These are phyloP conservation scores for Choristoneura fumiferana DNA, from an alignment of 1,140 invertebrate genomes.

Conservation along the genomic window DNA sequence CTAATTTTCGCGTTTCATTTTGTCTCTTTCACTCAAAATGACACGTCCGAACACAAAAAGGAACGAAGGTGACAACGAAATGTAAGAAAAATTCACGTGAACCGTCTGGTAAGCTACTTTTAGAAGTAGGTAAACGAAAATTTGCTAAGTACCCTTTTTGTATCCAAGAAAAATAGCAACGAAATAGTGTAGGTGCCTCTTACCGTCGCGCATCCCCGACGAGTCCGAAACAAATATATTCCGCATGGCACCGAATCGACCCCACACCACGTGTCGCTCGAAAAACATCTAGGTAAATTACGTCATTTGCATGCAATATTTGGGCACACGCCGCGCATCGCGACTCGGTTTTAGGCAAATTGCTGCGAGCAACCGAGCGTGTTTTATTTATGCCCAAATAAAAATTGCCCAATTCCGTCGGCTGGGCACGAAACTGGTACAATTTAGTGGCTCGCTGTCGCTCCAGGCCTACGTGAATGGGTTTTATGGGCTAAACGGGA, in stretches of 20 bases:
- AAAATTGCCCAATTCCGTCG: slow-evolving; percentile 57
- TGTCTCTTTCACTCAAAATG: too few species aligned
- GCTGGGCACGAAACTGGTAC: slow-evolving; percentile 37
- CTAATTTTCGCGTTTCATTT: too few species aligned
- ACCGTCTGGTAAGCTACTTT: too few species aligned
- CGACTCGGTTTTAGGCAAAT: slow-evolving; percentile 66
- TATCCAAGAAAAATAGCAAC: too few species aligned
- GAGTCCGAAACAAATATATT: slow-evolving; percentile 14
- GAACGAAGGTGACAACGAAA: too few species aligned
- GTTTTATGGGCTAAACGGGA: slow-evolving; percentile 40
- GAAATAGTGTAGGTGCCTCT: too few species aligned
- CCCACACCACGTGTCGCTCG: slow-evolving; percentile 2
- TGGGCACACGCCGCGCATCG: slow-evolving; percentile 22
- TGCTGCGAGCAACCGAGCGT: slow-evolving; percentile 43
- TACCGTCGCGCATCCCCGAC: not conserved
- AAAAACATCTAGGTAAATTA: slow-evolving; percentile 19
- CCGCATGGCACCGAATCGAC: slow-evolving; percentile 1
- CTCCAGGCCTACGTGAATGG: slow-evolving; percentile 25
- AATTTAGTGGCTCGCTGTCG: slow-evolving; percentile 51
- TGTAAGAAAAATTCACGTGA: too few species aligned
- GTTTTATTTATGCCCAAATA: slow-evolving; percentile 48
- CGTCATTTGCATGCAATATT: slow-evolving; percentile 27
- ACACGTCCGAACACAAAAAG: too few species aligned
- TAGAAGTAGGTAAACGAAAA: too few species aligned
- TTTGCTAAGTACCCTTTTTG: too few species aligned